A percentile compares a stretch with the other conserved stretches of the same genome.
phyloP scores from a whole-genome alignment of 2,888 invertebrate species.

The Rhagonycha lutea region DNA sequence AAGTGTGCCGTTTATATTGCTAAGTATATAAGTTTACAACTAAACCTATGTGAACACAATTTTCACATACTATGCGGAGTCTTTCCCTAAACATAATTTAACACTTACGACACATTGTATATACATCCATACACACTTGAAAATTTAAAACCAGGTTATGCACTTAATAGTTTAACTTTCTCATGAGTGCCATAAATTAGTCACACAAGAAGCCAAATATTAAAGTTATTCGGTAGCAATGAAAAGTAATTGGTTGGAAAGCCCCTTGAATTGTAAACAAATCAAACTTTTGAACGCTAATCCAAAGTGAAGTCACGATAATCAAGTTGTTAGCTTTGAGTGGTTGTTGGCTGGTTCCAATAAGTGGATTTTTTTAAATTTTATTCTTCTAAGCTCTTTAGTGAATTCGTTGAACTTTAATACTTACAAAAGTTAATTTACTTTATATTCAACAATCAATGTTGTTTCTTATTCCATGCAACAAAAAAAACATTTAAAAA shows the following conservation, averaged over 20 bases:
- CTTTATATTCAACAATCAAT: background rate
- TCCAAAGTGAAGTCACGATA: conserved; percentile 20
- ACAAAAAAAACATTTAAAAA: background rate
- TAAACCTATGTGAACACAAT: conserved; percentile 10
- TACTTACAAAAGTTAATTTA: background rate
- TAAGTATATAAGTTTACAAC: conserved; percentile 1
- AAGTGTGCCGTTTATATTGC: background rate
- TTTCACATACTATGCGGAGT: conserved; percentile 18
- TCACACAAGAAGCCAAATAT: conserved; percentile 6
- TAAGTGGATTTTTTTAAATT: conserved; percentile 13
- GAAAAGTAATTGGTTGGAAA: conserved; percentile 17
- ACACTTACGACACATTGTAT: conserved; percentile 16
- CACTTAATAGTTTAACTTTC: conserved; percentile 18
- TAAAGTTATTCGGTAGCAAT: conserved; percentile 7
- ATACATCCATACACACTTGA: conserved; percentile 8
- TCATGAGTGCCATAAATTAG: conserved; percentile 13
- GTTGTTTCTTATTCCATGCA: background rate
- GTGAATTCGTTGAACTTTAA: conserved; percentile 4
- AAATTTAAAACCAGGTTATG: conserved; percentile 12
- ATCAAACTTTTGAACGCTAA: conserved; percentile 25
- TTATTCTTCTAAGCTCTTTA: conserved; percentile 14
- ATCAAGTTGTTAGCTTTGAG: conserved; percentile 23
- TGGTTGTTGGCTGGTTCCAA: conserved; percentile 10
- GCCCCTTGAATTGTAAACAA: conserved; percentile 26
- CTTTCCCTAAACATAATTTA: conserved; percentile 9